Conservation (phyloP, 2,888 invertebrate species). For the Cryptus armator region DNA sequence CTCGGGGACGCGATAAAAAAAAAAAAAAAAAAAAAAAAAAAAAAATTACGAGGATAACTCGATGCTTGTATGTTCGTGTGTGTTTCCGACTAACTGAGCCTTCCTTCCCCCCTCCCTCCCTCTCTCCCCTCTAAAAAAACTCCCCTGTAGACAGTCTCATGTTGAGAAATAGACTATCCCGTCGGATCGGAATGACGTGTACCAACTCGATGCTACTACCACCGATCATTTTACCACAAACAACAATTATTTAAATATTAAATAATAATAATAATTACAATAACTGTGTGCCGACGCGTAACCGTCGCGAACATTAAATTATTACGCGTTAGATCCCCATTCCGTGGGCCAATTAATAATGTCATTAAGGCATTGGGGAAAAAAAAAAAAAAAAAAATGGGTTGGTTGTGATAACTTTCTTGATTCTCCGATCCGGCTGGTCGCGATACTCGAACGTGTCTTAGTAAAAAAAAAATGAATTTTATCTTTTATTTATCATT, state of each 20-base stretch:
- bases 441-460: slow-evolving; percentile 68
- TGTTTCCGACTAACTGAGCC: background rate
- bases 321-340: background rate
- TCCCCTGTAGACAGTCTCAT: slow-evolving; percentile 25
- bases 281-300: background rate
- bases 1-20: background rate
- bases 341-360: background rate
- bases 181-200: slow-evolving; percentile 9
- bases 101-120: background rate
- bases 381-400: background rate
- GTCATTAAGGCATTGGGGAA: background rate
- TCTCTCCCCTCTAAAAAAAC: background rate
- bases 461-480: slow-evolving; percentile 60
- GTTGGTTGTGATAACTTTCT: slow-evolving; percentile 29
- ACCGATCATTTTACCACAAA: background rate
- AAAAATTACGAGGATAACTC: background rate
- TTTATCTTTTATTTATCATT: slow-evolving; percentile 12
- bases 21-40: background rate
- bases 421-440: slow-evolving; percentile 17
- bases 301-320: background rate
- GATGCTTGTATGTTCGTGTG: slow-evolving; percentile 3
- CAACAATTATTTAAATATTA: slow-evolving; percentile 5
- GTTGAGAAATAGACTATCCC: slow-evolving; percentile 31
- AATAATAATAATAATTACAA: background rate
- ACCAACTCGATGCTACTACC: slow-evolving; percentile 8